Conservation (phyloP, 2,888 invertebrate genomes). For the Reticulitermes lucifugus region DNA sequence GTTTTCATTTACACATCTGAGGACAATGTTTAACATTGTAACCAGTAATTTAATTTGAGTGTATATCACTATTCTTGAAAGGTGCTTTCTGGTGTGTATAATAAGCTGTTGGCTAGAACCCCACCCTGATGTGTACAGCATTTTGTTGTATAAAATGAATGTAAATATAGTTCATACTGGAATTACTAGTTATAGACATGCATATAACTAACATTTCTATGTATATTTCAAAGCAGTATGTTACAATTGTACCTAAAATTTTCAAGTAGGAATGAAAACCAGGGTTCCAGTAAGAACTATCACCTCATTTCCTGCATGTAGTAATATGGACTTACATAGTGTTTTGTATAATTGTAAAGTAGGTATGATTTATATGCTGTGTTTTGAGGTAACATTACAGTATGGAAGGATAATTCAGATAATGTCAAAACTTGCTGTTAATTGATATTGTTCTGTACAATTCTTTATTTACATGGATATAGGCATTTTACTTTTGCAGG, state of each 20-base stretch:
- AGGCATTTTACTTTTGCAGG: conserved; percentile 1
- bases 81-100: conserved; percentile 6
- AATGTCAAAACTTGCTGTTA: background rate
- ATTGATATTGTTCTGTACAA: background rate
- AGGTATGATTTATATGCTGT: background rate
- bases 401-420: background rate
- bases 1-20: background rate
- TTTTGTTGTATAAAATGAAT: background rate
- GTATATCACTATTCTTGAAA: background rate
- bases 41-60: conserved; percentile 1
- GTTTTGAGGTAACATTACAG: background rate
- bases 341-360: background rate
- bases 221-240: background rate
- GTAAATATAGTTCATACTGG: background rate
- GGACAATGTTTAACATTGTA: background rate
- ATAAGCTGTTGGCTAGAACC: background rate
- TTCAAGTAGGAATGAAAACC: background rate
- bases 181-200: background rate
- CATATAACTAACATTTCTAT: background rate
- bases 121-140: background rate
- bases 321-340: background rate
- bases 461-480: background rate
- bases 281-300: background rate
- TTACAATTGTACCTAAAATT: background rate
- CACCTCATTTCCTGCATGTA: background rate